Conservation (phyloP, 2,113 vertebrate species). For the Clinocottus analis region DNA sequence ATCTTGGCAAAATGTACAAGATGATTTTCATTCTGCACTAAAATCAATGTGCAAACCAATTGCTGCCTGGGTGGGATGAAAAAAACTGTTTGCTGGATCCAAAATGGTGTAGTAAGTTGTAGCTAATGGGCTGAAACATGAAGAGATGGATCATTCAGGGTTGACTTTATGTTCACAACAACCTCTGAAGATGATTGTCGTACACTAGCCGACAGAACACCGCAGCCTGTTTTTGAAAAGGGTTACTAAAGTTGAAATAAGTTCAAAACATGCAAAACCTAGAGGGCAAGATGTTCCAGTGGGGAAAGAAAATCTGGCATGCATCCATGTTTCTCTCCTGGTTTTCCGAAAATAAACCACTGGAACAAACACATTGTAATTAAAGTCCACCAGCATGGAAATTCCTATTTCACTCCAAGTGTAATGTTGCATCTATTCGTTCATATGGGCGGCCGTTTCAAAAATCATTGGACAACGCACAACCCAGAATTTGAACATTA, state of each 20-base stretch:
- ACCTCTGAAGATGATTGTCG: background rate
- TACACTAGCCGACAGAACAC: background rate
- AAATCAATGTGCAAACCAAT: background rate
- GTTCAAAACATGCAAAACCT: background rate
- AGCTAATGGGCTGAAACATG: background rate
- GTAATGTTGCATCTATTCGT: background rate
- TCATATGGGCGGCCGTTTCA: background rate
- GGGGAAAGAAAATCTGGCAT: constrained; percentile 7
- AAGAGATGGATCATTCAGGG: background rate
- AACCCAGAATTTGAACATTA: background rate
- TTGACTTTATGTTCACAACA: background rate
- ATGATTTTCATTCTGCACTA: too few relatives aligned
- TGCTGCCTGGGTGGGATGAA: background rate
- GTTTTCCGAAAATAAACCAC: constrained; percentile 25
- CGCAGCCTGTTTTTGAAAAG: background rate
- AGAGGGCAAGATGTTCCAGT: background rate
- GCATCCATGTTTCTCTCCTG: background rate
- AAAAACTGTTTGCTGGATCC: background rate
- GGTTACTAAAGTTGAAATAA: background rate
- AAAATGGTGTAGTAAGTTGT: background rate
- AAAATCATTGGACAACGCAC: background rate
- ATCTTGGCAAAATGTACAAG: background rate
- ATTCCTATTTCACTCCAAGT: background rate
- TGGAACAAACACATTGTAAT: constrained; percentile 12
- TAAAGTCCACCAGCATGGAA: constrained; percentile 1